These are phyloP conservation scores for Oxyteleia sp. DNA, from an alignment of 2,888 invertebrate species.

Conservation along the genomic window DNA sequence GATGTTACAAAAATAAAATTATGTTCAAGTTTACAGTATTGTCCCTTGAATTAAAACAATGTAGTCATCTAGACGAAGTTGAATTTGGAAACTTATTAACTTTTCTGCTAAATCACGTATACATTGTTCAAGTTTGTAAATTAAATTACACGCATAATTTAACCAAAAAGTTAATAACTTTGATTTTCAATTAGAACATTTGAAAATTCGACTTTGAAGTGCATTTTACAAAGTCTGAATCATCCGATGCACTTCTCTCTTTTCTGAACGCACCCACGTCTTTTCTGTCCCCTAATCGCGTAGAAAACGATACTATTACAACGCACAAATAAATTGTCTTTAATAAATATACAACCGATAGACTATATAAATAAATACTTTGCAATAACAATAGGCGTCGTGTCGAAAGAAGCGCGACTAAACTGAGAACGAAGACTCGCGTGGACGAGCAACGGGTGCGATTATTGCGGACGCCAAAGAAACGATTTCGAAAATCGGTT, in stretches of 20 bases:
- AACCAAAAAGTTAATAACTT: neutral
- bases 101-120: too few species aligned
- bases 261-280: constrained; percentile 38
- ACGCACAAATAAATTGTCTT: constrained; percentile 84
- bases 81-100: too few species aligned
- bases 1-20: too few species aligned
- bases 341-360: constrained; percentile 86
- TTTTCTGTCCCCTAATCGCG: constrained; percentile 48
- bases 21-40: too few species aligned
- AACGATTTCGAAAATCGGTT: constrained; percentile 47
- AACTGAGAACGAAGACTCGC: constrained; percentile 46
- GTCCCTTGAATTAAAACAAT: too few species aligned
- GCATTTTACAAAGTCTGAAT: constrained; percentile 34
- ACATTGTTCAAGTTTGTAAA: too few species aligned
- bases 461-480: constrained; percentile 56
- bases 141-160: too few species aligned
- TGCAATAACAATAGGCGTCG: constrained; percentile 77
- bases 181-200: constrained; percentile 6
- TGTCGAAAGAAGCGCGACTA: constrained; percentile 50
- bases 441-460: constrained; percentile 36
- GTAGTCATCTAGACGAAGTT: too few species aligned
- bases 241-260: constrained; percentile 22
- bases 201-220: constrained; percentile 7
- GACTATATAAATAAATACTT: constrained; percentile 86
- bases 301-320: constrained; percentile 74